Base-by-base conservation (phyloP, 1,140 invertebrate genomes). In the Drosophila watanabei region DNA sequence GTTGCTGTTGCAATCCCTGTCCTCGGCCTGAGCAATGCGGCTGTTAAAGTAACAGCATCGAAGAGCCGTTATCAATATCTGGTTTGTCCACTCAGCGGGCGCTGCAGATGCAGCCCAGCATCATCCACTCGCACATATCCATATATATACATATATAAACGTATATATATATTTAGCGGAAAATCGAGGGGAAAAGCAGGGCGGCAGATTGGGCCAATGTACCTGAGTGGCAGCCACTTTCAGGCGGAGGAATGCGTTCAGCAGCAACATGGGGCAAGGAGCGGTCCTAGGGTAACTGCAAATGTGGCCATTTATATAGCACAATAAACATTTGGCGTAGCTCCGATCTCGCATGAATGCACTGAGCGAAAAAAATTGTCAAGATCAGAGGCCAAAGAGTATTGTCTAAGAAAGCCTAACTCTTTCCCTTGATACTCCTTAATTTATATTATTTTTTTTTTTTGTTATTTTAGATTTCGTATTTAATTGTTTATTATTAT, bases 51-150 rank as follows among this genome's bases (percentile, higher is more conserved):
- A 89, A 89, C 85, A 85, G 85, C 90, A 87, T 85, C 91, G 87
- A 92, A 91, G 87, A 92, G 91, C 91, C 91, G 91, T 92, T 92
- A 92, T 92, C 91, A 92, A 92, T 92, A 92, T 92, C 91, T 91
- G 91, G 91, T 92, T 92, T 92, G 91, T 92, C 91, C 90, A 92
- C 91, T 92, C 86, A 77, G 75, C 64, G 78, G 73, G 79, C 75
- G 73, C 78, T 80, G 73, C 80, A 68, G 59, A 48, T 66, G 72
- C 62, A 33, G 70, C 78, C 64, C 72, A 62, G 57, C 84, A 60
- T 73, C 71, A 73, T 33, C 54, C 76, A 80, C 61, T 66, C 69
- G 71, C 60, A 71, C 58, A 63, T 45, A 56, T 62, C 63, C 58
- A 63, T 18, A 61, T 13, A 43, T 10, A 24, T 61, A 11, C n/a